These are phyloP conservation scores for Rhynchopsitta pachyrhyncha DNA, from an alignment of 2,113 vertebrate species.

Conservation along the genomic window DNA sequence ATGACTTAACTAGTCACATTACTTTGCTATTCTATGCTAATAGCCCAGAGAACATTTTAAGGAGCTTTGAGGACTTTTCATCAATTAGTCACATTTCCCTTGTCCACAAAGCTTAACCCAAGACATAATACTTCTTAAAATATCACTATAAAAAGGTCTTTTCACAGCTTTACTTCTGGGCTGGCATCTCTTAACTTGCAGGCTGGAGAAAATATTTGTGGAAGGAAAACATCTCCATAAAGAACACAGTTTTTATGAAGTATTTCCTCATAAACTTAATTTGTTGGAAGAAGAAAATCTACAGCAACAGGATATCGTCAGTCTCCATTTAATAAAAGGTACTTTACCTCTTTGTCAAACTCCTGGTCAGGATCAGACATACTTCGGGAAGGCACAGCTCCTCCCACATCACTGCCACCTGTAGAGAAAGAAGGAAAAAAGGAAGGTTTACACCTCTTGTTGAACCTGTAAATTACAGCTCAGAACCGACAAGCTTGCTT, in stretches of 20 bases:
- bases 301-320: accelerated
- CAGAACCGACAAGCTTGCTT: background rate
- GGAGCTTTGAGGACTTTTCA: constrained; percentile 43
- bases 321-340: background rate
- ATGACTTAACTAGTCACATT: background rate
- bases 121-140: constrained; percentile 19
- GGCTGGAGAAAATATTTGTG: background rate
- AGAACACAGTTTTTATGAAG: background rate
- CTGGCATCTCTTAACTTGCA: background rate
- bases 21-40: constrained; percentile 47
- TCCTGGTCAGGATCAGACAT: constrained; percentile 89
- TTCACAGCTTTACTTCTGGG: background rate
- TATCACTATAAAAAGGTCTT: background rate
- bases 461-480: background rate
- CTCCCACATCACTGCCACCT: constrained; percentile 82
- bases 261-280: background rate
- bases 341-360: constrained; percentile 88
- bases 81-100: constrained; percentile 48
- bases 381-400: constrained; percentile 81
- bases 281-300: background rate
- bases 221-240: constrained; percentile 6
- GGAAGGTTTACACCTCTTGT: background rate
- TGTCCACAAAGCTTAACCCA: constrained; percentile 26
- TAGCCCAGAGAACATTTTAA: constrained; percentile 49
- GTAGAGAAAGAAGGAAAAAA: background rate